Percentiles rank a stretch among this genome's conserved stretches.
Conservation (phyloP, 2,888 invertebrate genomes). For the Cryptophagus acutangulus region DNA sequence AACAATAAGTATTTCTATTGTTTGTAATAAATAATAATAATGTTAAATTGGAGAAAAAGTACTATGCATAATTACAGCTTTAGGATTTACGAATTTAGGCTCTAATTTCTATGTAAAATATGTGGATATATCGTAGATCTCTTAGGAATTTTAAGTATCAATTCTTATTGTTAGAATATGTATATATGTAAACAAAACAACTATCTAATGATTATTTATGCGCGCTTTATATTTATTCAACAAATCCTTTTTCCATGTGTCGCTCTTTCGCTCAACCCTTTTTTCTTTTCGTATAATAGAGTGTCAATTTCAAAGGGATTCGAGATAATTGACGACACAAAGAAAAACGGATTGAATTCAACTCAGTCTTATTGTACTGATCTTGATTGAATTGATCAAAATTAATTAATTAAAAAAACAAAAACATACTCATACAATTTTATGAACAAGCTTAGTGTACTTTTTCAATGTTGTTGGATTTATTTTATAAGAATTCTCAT, state of each 20-base stretch:
- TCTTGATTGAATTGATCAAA: too few species aligned
- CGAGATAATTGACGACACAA: too few species aligned
- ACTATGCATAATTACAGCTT: constrained; percentile 24
- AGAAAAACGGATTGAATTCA: too few species aligned
- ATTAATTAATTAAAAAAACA: constrained; percentile 22
- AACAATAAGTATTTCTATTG: constrained; percentile 10
- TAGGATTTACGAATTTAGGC: constrained; percentile 33
- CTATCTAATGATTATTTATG: constrained; percentile 24
- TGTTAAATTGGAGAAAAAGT: constrained; percentile 5
- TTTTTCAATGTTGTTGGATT: constrained; percentile 39
- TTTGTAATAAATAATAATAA: constrained; percentile 24
- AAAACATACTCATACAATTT: constrained; percentile 25
- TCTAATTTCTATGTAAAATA: constrained; percentile 48
- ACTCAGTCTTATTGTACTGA: too few species aligned
- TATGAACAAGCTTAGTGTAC: constrained; percentile 34
- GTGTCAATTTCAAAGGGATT: too few species aligned
- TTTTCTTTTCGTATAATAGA: too few species aligned
- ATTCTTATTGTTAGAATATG: constrained; percentile 34
- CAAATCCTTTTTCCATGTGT: too few species aligned
- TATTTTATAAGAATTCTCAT: constrained; percentile 37
- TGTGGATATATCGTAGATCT: constrained; percentile 48
- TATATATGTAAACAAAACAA: constrained; percentile 34
- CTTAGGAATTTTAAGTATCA: constrained; percentile 34
- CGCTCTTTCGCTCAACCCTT: too few species aligned
- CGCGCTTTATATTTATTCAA: constrained; percentile 35